These are phyloP conservation scores for Metellina segmentata DNA, from an alignment of 2,888 invertebrate genomes.

Conservation along the genomic window DNA sequence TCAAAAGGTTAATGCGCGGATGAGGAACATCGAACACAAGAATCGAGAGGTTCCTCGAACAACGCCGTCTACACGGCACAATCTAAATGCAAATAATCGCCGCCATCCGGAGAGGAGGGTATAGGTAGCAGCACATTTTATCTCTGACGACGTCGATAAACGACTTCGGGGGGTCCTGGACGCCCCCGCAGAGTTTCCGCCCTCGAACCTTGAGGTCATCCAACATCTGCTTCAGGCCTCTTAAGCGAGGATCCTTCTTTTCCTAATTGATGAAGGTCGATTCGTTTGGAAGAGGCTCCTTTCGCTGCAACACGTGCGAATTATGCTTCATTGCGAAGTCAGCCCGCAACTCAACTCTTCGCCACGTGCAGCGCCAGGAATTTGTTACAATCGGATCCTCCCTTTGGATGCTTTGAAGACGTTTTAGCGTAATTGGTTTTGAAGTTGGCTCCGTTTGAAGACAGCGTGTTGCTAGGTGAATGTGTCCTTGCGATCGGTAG, in stretches of 20 bases:
- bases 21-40: neutral
- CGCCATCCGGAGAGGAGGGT: neutral
- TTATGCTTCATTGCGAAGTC: neutral
- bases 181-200: slow-evolving; percentile 62
- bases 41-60: neutral
- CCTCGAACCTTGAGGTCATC: slow-evolving; percentile 44
- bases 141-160: slow-evolving; percentile 35
- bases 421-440: neutral
- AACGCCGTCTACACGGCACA: neutral
- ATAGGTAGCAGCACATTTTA: slow-evolving; percentile 25
- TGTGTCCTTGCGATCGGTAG: too few relatives aligned
- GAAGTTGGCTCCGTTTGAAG: neutral
- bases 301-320: neutral
- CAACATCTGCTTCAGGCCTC: slow-evolving; percentile 42
- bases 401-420: too few relatives aligned
- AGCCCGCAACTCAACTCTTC: neutral
- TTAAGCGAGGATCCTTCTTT: neutral
- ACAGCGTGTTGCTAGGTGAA: neutral
- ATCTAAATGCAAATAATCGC: neutral
- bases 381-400: neutral
- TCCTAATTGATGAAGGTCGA: slow-evolving; percentile 60
- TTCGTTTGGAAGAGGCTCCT: neutral
- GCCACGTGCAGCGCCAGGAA: neutral
- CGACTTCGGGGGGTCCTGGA: slow-evolving; percentile 10
- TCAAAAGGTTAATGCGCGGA: neutral